Conservation (phyloP, 1,140 invertebrate genomes). For the Contarinia nasturtii region DNA sequence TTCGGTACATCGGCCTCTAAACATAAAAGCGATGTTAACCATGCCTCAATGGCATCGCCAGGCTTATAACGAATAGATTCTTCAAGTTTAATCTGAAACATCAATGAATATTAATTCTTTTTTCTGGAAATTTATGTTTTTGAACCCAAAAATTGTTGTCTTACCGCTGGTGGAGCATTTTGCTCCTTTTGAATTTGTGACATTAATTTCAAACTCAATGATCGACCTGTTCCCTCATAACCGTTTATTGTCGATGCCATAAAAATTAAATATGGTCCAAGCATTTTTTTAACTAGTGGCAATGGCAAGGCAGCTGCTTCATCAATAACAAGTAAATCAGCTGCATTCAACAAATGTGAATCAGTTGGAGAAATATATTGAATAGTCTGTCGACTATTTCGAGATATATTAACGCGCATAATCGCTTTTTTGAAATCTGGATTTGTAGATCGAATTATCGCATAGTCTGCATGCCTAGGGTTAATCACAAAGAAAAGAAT, state of each 20-base stretch:
- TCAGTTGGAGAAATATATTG: conserved; percentile 94
- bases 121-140: neutral
- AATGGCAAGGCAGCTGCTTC: conserved; percentile 98
- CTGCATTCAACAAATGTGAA: conserved; percentile 70
- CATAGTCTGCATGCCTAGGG: conserved; percentile 92
- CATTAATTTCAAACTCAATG: conserved; percentile 86
- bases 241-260: conserved; percentile 95
- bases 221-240: conserved; percentile 96
- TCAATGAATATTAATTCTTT: neutral
- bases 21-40: conserved; percentile 85
- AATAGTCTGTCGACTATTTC: conserved; percentile 90
- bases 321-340: conserved; percentile 91
- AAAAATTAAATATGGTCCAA: conserved; percentile 87
- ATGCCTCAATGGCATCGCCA: conserved; percentile 76
- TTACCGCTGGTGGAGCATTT: conserved; percentile 30
- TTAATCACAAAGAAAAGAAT: too few relatives aligned
- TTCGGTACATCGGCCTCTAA: conserved; percentile 56
- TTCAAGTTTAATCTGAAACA: conserved; percentile 48
- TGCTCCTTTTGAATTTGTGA: conserved; percentile 56
- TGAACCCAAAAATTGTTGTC: neutral
- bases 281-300: conserved; percentile 74
- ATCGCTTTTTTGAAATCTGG: conserved; percentile 94
- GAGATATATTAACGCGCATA: conserved; percentile 77
- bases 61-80: conserved; percentile 90
- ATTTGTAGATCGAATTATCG: conserved; percentile 88